Percentiles rank a stretch among this genome's conserved stretches.
phyloP scores from a whole-genome alignment of 1,140 invertebrate genomes.

The Brachionus angularis region DNA sequence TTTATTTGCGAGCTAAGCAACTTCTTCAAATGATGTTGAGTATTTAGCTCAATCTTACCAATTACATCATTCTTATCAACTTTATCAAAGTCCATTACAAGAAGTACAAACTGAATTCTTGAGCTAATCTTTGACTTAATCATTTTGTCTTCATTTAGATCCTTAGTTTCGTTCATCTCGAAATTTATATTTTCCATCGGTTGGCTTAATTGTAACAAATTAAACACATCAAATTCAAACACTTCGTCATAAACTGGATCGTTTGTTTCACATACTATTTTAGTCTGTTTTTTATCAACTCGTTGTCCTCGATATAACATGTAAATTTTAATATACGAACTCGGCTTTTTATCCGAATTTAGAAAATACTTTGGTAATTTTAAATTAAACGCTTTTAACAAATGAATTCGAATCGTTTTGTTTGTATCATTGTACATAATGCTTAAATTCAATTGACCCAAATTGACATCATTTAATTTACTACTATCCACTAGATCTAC shows the following conservation, averaged over 20 bases:
- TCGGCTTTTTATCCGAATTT: conserved; percentile 33
- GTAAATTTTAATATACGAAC: conserved; percentile 86
- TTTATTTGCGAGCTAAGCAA: neutral
- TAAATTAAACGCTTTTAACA: conserved; percentile 5
- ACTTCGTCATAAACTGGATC: conserved; percentile 98
- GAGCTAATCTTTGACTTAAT: conserved; percentile 71
- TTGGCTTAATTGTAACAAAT: conserved; percentile 38
- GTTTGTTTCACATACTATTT: conserved; percentile 91
- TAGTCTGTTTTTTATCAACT: conserved; percentile 97
- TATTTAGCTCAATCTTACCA: conserved; percentile 81
- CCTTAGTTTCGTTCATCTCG: conserved; percentile 9
- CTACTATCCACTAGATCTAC: conserved; percentile 24
- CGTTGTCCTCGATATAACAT: conserved; percentile 91
- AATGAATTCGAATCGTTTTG: conserved; percentile 26
- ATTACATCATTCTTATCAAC: conserved; percentile 98
- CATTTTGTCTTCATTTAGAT: conserved; percentile 6
- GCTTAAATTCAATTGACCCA: conserved; percentile 7
- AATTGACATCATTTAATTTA: conserved; percentile 12
- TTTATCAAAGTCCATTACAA: conserved; percentile 90
- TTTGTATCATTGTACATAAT: neutral
- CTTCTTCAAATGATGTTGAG: conserved; percentile 47
- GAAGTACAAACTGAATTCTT: conserved; percentile 82
- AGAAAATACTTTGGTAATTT: conserved; percentile 20
- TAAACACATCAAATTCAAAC: conserved; percentile 66
- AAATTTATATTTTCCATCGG: conserved; percentile 12